Conservation (phyloP, 2,888 invertebrate genomes). For the Eutolmus rufibarbis region DNA sequence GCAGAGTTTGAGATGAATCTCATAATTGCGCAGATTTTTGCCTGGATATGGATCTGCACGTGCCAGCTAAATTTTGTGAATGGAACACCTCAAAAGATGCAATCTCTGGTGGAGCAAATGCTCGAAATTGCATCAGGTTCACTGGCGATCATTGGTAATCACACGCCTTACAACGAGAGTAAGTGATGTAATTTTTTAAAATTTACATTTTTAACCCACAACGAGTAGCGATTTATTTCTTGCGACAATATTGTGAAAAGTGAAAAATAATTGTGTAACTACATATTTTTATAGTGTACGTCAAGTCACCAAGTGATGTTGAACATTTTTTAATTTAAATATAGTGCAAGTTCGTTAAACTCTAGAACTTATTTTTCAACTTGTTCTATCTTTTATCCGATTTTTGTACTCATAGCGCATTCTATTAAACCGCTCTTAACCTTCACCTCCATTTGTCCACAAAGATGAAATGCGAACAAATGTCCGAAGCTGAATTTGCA, state of each 20-base stretch:
- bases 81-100: neutral
- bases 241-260: neutral
- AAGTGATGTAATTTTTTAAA: neutral
- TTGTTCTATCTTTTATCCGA: neutral
- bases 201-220: neutral
- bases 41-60: neutral
- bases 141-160: neutral
- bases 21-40: neutral
- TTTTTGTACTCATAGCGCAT: neutral
- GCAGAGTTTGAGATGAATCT: neutral
- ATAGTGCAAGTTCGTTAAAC: neutral
- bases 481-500: neutral
- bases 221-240: neutral
- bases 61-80: neutral
- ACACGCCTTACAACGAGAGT: conserved; percentile 8
- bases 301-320: neutral
- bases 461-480: neutral
- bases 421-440: neutral
- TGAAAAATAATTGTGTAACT: neutral
- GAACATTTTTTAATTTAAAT: neutral
- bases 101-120: neutral
- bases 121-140: neutral
- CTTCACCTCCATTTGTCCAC: neutral
- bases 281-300: neutral
- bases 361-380: neutral